These are phyloP conservation scores for Neoarius graeffei DNA, from an alignment of 2,113 vertebrate species.

Conservation along the genomic window DNA sequence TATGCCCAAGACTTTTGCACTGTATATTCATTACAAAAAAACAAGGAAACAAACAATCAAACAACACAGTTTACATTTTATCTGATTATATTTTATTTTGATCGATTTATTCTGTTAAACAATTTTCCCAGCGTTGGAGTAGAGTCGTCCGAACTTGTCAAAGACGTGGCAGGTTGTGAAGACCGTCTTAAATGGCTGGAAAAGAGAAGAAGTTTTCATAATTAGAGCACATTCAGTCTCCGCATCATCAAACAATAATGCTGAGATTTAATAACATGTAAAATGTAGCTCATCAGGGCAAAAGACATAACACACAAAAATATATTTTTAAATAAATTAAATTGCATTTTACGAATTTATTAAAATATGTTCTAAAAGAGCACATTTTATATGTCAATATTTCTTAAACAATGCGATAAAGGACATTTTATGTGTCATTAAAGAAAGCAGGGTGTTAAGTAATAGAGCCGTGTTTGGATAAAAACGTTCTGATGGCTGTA, in stretches of 20 bases:
- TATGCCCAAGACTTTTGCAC: no score
- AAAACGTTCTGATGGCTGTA: background rate
- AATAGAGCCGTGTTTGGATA: background rate
- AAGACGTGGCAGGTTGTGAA: conserved; percentile 76
- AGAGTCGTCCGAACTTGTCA: conserved; percentile 75
- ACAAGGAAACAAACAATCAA: no score
- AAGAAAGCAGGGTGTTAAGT: background rate
- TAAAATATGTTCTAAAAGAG: background rate
- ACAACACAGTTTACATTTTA: no score
- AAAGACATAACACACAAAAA: background rate
- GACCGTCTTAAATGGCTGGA: conserved; percentile 79
- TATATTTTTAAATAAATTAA: no score
- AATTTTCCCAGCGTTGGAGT: conserved; percentile 76
- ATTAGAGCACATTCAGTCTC: conserved; percentile 14
- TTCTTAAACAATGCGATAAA: background rate
- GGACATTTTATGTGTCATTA: background rate
- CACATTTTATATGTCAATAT: background rate
- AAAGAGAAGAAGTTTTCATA: conserved; percentile 43
- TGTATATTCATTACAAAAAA: no score
- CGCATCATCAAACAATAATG: background rate
- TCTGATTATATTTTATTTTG: no score
- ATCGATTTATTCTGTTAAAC: conserved; percentile 54
- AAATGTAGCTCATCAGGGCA: background rate
- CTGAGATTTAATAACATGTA: background rate
- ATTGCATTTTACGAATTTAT: no score